Evolutionary conservation across 2,888 invertebrate genomes (phyloP).

Genomic region (Himalopsyche japonica): DNA sequence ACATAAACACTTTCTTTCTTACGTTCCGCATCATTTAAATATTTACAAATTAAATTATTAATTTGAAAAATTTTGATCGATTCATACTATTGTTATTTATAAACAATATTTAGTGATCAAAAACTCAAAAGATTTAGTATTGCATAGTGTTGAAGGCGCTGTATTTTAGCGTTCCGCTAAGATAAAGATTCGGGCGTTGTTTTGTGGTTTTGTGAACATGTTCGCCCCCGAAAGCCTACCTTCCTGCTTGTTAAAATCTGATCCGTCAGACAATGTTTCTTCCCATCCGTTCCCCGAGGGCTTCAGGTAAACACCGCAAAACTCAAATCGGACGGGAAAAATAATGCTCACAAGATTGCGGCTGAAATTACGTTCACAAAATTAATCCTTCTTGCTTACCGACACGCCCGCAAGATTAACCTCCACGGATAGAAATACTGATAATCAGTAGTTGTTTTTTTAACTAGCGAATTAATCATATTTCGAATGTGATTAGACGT

Average conservation of each 20-base stretch:
- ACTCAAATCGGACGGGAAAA: background rate
- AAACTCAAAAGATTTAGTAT: too few species aligned
- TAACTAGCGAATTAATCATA: too few species aligned
- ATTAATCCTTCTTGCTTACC: background rate
- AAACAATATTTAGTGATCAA: too few species aligned
- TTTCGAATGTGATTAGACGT: too few species aligned
- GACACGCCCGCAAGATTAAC: background rate
- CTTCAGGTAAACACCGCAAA: background rate
- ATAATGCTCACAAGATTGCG: background rate
- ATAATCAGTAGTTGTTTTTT: background rate
- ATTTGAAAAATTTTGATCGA: too few species aligned
- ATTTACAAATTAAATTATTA: too few species aligned
- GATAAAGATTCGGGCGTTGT: background rate
- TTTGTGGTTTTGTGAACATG: constrained; percentile 16
- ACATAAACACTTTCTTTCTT: too few species aligned
- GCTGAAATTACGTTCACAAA: background rate
- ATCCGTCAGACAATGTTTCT: background rate
- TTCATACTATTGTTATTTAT: too few species aligned
- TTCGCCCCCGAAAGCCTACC: constrained; percentile 10
- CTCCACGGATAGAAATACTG: background rate
- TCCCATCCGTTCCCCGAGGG: background rate
- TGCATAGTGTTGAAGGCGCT: background rate
- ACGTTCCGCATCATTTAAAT: too few species aligned
- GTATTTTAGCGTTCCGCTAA: background rate
- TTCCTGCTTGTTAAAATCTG: constrained; percentile 8